Evolutionary conservation across 2,797 vertebrate species (phyloP).

Genomic region (Mallotus villosus): DNA sequence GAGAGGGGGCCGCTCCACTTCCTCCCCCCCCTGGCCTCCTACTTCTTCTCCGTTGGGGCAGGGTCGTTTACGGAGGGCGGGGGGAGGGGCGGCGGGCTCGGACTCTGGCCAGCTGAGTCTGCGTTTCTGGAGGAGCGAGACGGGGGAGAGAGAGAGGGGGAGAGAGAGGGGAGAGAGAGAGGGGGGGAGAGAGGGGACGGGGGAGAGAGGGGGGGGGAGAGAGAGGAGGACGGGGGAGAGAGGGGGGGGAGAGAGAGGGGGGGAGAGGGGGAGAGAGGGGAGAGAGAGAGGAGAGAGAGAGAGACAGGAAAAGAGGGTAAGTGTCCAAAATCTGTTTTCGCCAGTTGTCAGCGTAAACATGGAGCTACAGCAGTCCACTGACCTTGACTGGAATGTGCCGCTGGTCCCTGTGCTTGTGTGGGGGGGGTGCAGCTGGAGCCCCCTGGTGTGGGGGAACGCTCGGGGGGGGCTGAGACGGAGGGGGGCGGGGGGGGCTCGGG

Average conservation of each 20-base stretch:
- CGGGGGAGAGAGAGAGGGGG: background rate
- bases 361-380: slow-evolving; percentile 24
- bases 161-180: slow-evolving; percentile 3
- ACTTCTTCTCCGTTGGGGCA: slow-evolving; percentile 34
- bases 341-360: background rate
- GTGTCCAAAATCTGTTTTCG: slow-evolving; percentile 14
- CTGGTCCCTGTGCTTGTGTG: slow-evolving; percentile 70
- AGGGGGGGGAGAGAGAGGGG: background rate
- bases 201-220: background rate
- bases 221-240: background rate
- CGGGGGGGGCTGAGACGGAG: slow-evolving; percentile 32
- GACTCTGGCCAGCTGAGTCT: slow-evolving; percentile 75
- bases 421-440: slow-evolving; percentile 52
- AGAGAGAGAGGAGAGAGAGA: background rate
- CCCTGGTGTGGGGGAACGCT: slow-evolving; percentile 41
- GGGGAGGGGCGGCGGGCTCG: slow-evolving; percentile 61
- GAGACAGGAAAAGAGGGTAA: slow-evolving; percentile 15
- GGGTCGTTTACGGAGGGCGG: slow-evolving; percentile 56
- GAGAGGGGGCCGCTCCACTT: slow-evolving; percentile 12
- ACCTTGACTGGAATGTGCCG: slow-evolving; percentile 70
- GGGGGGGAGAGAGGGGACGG: slow-evolving; percentile 6
- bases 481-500: slow-evolving; percentile 52
- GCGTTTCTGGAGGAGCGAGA: slow-evolving; percentile 67
- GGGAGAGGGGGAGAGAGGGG: background rate
- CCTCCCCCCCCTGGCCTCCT: slow-evolving; percentile 19